Evolutionary conservation across 1,140 invertebrate species (phyloP).

Genomic region (Nomia melanderi): DNA sequence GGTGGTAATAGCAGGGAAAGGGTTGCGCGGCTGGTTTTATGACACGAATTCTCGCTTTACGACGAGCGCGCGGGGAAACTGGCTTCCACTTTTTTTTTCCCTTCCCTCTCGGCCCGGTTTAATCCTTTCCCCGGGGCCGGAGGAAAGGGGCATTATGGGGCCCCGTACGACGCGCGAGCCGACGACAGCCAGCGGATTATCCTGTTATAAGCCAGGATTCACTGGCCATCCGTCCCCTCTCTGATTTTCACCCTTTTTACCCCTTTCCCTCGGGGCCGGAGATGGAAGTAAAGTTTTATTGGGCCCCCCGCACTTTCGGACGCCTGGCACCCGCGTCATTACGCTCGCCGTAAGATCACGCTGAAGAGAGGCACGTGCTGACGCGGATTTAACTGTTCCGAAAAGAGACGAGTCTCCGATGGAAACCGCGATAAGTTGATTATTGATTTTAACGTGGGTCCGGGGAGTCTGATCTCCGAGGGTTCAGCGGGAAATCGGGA

Average conservation of each 20-base stretch:
- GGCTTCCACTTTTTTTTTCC: background rate
- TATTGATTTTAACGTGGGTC: too few species aligned
- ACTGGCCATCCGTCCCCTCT: background rate
- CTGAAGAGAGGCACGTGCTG: too few species aligned
- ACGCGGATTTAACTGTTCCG: too few species aligned
- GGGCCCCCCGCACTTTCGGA: background rate
- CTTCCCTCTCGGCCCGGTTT: background rate
- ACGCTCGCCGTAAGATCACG: background rate
- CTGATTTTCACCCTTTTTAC: background rate
- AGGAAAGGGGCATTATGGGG: constrained; percentile 14
- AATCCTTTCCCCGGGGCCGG: background rate
- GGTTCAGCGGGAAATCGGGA: too few species aligned
- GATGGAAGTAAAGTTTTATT: constrained; percentile 37
- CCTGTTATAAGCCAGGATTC: constrained; percentile 22
- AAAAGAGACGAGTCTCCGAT: too few species aligned
- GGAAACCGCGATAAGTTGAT: background rate
- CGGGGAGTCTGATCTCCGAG: too few species aligned
- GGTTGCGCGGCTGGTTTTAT: constrained; percentile 30
- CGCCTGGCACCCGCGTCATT: background rate
- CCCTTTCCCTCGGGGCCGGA: background rate
- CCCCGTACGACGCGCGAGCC: background rate
- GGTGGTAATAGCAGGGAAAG: constrained; percentile 9
- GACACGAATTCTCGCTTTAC: constrained; percentile 30
- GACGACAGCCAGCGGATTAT: constrained; percentile 19
- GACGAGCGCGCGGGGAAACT: background rate